Conservation (phyloP, 2,113 vertebrate species). For the Psilopogon haemacephalus region DNA sequence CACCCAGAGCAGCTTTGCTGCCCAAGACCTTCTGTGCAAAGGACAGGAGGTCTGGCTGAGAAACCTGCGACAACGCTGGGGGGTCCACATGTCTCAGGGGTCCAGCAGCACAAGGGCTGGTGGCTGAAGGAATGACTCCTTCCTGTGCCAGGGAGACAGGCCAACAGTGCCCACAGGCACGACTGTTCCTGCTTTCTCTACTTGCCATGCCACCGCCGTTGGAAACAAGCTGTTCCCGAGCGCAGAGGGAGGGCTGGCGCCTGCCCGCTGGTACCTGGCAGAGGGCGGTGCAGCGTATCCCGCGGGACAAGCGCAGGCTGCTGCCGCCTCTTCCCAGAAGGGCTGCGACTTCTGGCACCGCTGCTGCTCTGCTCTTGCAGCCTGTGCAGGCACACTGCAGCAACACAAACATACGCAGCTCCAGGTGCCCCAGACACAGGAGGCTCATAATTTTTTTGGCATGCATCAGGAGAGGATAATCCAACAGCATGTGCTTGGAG, state of each 20-base stretch:
- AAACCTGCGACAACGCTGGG: background rate
- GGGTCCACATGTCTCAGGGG: rapidly evolving
- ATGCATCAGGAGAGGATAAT: background rate
- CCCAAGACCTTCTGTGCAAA: background rate
- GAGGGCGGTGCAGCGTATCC: background rate
- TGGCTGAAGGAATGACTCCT: background rate
- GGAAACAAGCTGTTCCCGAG: background rate
- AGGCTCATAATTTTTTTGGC: too few species aligned
- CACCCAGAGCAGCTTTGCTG: background rate
- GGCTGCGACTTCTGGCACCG: background rate
- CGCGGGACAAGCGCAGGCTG: rapidly evolving
- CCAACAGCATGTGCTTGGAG: background rate
- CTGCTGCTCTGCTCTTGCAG: background rate
- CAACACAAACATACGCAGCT: background rate
- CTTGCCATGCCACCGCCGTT: rapidly evolving
- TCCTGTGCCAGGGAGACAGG: rapidly evolving
- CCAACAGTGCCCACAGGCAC: background rate
- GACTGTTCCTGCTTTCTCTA: background rate
- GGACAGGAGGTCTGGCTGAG: background rate
- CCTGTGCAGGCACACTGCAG: background rate
- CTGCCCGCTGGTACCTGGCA: background rate
- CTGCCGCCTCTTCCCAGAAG: background rate
- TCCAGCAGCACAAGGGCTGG: background rate
- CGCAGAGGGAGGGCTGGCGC: background rate
- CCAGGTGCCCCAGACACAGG: background rate